Conservation (phyloP, 2,888 invertebrate species). For the Sinopyrophorus schimmeli region DNA sequence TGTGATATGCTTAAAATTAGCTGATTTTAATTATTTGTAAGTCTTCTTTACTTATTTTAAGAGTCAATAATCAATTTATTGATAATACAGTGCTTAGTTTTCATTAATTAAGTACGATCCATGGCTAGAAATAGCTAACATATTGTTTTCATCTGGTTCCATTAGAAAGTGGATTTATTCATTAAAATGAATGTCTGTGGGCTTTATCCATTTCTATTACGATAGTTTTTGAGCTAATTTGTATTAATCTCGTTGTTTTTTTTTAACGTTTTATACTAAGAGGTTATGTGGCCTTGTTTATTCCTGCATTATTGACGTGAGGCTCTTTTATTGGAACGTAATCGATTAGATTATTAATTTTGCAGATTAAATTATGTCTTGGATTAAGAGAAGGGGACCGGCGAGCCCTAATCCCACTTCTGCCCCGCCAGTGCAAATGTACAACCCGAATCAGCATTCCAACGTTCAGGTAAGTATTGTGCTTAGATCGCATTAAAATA, state of each 20-base stretch:
- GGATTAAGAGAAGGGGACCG: slow-evolving; percentile 52
- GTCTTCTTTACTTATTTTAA: too few species aligned
- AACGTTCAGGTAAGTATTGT: slow-evolving; percentile 47
- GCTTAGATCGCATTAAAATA: not conserved
- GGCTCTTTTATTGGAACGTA: not conserved
- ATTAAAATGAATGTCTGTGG: too few species aligned
- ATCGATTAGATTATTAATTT: not conserved
- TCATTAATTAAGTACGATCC: too few species aligned
- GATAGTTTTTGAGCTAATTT: too few species aligned
- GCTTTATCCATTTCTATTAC: too few species aligned
- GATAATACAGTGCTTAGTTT: too few species aligned
- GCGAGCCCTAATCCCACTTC: slow-evolving; percentile 46
- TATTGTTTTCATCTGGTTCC: not conserved
- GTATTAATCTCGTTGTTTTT: too few species aligned
- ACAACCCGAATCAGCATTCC: slow-evolving; percentile 54
- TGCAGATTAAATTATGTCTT: slow-evolving; percentile 45
- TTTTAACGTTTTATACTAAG: slow-evolving; percentile 27
- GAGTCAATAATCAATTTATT: too few species aligned
- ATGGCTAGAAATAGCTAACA: too few species aligned
- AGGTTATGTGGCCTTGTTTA: slow-evolving; percentile 22
- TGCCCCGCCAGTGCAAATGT: slow-evolving; percentile 49
- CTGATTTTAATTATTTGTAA: too few species aligned
- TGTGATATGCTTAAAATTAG: slow-evolving; percentile 22
- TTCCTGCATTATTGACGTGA: slow-evolving; percentile 7
- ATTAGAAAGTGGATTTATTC: too few species aligned